phyloP scores from a whole-genome alignment of 1,140 invertebrate genomes.

The Neocloeon triangulifer region DNA sequence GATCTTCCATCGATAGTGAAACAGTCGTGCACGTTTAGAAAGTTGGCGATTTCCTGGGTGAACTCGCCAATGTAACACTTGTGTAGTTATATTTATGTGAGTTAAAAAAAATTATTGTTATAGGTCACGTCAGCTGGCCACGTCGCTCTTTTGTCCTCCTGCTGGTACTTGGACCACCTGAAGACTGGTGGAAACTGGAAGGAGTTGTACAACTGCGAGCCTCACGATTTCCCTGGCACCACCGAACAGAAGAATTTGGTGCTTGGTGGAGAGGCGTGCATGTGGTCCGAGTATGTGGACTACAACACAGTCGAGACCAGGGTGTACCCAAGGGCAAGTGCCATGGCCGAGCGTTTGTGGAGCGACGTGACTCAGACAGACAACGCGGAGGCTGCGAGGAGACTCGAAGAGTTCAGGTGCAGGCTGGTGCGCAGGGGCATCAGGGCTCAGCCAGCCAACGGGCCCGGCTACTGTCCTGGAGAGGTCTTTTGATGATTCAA shows the following conservation, averaged over 20 bases:
- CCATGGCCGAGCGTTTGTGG: conserved; percentile 38
- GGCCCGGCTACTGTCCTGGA: conserved; percentile 2
- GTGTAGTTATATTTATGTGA: too few species aligned
- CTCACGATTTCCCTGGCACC: conserved; percentile 1
- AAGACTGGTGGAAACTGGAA: conserved; percentile 4
- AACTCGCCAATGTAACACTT: not conserved
- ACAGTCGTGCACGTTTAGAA: conserved; percentile 56
- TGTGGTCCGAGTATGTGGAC: conserved; percentile 38
- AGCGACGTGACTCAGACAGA: conserved; percentile 1
- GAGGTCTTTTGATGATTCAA: too few species aligned
- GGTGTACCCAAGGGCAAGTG: conserved; percentile 26
- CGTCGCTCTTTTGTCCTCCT: not conserved
- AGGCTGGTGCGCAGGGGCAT: conserved; percentile 4
- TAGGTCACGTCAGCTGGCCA: not conserved
- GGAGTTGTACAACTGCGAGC: conserved; percentile 20
- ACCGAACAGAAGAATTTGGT: conserved; percentile 4
- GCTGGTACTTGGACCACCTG: not conserved
- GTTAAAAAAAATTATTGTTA: too few species aligned
- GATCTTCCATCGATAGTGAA: conserved; percentile 29
- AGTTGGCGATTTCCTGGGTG: conserved; percentile 11
- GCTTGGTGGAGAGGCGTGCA: conserved; percentile 30
- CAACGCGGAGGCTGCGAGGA: conserved; percentile 15
- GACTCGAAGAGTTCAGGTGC: conserved; percentile 25
- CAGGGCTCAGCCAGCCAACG: not conserved
- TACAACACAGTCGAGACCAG: conserved; percentile 19